These are phyloP conservation scores for Monochamus alternatus DNA, from an alignment of 2,888 invertebrate species.

Conservation along the genomic window DNA sequence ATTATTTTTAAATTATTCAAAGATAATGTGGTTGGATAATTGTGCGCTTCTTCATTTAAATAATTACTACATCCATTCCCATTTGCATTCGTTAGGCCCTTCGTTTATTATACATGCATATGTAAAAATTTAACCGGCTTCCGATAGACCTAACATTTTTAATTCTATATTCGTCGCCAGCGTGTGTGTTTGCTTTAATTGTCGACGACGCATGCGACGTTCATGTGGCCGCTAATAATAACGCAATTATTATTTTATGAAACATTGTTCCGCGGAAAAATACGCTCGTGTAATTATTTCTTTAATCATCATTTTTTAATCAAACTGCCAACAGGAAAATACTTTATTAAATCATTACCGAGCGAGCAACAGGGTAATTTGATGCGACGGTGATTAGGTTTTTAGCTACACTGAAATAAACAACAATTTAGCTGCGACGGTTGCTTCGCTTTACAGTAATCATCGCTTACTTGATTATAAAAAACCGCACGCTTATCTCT, in stretches of 20 bases:
- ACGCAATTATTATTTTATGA: constrained; percentile 17
- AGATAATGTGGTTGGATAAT: constrained; percentile 59
- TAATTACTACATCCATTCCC: constrained; percentile 51
- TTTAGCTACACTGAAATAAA: constrained; percentile 8
- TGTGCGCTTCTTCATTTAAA: constrained; percentile 57
- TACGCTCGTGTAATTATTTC: constrained; percentile 13
- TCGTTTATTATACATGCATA: constrained; percentile 26
- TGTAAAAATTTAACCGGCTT: constrained; percentile 27
- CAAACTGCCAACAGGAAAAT: constrained; percentile 4
- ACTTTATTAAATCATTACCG: constrained; percentile 21
- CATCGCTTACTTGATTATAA: background rate
- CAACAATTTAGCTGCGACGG: background rate
- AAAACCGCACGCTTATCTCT: background rate
- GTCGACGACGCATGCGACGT: constrained; percentile 18
- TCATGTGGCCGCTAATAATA: constrained; percentile 1
- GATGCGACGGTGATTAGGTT: constrained; percentile 11
- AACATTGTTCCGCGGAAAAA: constrained; percentile 5
- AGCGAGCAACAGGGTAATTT: background rate
- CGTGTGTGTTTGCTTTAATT: constrained; percentile 20
- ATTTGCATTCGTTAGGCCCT: constrained; percentile 43
- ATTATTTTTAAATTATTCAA: constrained; percentile 56
- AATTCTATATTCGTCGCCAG: background rate
- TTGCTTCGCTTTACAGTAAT: background rate
- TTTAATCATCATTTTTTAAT: constrained; percentile 10
- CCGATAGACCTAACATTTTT: constrained; percentile 27